These are phyloP conservation scores for Plutomurus gul DNA, from an alignment of 1,140 invertebrate species.

Conservation along the genomic window DNA sequence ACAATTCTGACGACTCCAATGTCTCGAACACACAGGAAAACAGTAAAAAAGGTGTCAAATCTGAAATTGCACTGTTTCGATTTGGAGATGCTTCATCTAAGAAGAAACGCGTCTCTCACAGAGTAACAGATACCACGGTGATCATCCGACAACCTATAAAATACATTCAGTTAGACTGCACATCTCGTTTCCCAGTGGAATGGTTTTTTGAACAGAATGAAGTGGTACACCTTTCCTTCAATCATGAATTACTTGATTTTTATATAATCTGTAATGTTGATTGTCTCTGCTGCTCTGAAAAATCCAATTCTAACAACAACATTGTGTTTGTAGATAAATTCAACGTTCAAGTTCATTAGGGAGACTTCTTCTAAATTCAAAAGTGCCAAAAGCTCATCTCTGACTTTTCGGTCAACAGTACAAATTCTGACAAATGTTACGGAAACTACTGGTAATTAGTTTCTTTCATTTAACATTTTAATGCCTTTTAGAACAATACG, in stretches of 20 bases:
- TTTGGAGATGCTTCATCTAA: neutral
- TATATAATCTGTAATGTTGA: no score
- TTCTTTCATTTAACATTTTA: no score
- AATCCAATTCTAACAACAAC: no score
- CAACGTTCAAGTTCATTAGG: neutral
- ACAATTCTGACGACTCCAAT: neutral
- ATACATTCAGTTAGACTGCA: neutral
- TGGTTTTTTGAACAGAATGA: neutral
- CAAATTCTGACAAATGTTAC: neutral
- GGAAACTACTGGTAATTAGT: neutral
- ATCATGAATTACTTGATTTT: neutral
- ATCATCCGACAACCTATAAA: neutral
- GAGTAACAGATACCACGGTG: neutral
- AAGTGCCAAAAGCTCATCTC: neutral
- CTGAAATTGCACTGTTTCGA: neutral
- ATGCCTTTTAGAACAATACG: no score
- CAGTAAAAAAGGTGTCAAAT: neutral
- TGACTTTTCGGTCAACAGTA: neutral
- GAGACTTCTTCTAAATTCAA: neutral
- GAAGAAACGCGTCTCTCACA: neutral
- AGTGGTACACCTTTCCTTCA: neutral
- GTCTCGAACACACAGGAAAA: neutral
- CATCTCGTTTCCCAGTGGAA: neutral
- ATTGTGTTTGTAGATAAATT: slow-evolving; percentile 17
- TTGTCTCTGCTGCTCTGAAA: no score